Percentiles rank a stretch among this genome's conserved stretches.
These are phyloP conservation scores for Barypeithes pellucidus DNA, from an alignment of 2,888 invertebrate species.

Conservation along the genomic window DNA sequence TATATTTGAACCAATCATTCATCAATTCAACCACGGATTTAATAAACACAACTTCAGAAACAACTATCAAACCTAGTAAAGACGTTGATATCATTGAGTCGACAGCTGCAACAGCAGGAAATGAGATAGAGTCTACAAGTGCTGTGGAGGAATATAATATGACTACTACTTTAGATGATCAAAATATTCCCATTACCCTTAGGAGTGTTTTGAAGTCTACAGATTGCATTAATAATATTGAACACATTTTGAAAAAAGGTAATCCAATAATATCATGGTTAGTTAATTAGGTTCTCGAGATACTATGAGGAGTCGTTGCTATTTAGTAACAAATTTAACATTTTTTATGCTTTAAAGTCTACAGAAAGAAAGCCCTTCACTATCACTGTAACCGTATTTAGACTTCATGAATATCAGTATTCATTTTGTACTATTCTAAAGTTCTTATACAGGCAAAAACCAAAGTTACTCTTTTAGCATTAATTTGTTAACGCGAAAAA, in stretches of 20 bases:
- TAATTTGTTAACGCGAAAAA: too few species aligned
- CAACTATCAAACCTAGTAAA: constrained; percentile 8
- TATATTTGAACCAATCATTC: neutral
- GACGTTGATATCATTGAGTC: constrained; percentile 52
- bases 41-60: neutral
- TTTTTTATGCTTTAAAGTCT: too few species aligned
- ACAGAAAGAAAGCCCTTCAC: too few species aligned
- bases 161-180: constrained; percentile 43
- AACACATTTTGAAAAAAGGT: constrained; percentile 34
- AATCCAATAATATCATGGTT: too few species aligned
- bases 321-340: too few species aligned
- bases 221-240: constrained; percentile 62
- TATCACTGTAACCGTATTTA: too few species aligned
- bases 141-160: constrained; percentile 46
- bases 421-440: too few species aligned
- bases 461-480: too few species aligned
- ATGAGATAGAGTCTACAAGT: constrained; percentile 24
- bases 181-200: constrained; percentile 57
- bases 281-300: too few species aligned
- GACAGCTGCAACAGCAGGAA: constrained; percentile 18
- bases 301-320: too few species aligned
- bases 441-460: too few species aligned
- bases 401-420: too few species aligned
- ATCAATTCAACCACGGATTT: neutral
- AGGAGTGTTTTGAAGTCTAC: constrained; percentile 65